These are phyloP conservation scores for Apteryx mantelli DNA, from an alignment of 2,113 vertebrate species.

Conservation along the genomic window DNA sequence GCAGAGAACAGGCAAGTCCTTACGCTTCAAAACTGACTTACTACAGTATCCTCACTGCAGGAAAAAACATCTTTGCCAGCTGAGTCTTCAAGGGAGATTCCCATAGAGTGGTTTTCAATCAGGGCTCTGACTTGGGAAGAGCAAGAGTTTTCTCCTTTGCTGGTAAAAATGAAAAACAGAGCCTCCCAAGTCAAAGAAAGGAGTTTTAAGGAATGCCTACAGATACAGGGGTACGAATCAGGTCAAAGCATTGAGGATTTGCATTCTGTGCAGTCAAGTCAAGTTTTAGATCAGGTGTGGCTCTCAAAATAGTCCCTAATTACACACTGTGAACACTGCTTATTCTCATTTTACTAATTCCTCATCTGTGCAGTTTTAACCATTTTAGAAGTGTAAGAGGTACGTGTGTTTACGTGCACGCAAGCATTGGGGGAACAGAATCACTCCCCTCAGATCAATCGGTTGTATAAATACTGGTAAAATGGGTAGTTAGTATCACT, in stretches of 20 bases:
- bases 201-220: accelerated
- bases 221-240: accelerated
- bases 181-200: accelerated
- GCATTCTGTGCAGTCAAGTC: accelerated
- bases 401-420: accelerated
- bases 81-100: accelerated
- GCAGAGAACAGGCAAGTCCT: too few species aligned
- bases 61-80: accelerated
- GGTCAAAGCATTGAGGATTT: accelerated
- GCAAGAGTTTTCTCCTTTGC: accelerated
- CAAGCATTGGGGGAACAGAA: background rate
- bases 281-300: background rate
- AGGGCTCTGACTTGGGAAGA: too few species aligned
- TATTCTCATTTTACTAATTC: background rate
- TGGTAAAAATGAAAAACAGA: accelerated
- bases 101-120: accelerated
- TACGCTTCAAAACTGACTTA: too few species aligned
- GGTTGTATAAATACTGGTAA: accelerated
- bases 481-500: background rate
- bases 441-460: accelerated
- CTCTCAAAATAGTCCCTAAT: background rate
- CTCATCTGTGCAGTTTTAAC: background rate
- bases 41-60: accelerated
- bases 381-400: accelerated
- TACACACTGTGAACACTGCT: accelerated